Evolutionary conservation across 2,888 invertebrate species (phyloP).

Genomic region (Euspilapteryx auroguttella): DNA sequence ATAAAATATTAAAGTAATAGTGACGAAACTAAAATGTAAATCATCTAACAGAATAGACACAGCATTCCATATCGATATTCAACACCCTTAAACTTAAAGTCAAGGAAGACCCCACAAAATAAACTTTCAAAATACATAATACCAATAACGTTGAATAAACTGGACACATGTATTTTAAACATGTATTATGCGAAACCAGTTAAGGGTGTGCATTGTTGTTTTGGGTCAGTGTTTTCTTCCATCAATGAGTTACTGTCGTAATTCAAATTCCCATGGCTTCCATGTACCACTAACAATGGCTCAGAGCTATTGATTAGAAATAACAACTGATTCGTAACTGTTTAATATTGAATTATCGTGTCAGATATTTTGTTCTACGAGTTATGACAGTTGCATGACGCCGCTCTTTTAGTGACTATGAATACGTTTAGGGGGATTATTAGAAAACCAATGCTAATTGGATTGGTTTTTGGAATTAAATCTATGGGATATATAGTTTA

Average conservation of each 20-base stretch:
- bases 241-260: conserved; percentile 19
- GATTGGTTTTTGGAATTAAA: too few relatives aligned
- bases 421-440: conserved; percentile 20
- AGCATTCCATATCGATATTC: too few relatives aligned
- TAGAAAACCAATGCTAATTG: conserved; percentile 9
- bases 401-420: conserved; percentile 28
- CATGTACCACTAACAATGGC: conserved; percentile 21
- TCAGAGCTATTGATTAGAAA: conserved; percentile 31
- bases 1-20: too few relatives aligned
- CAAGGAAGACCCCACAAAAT: conserved; percentile 37
- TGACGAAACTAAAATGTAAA: too few relatives aligned
- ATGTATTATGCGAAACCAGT: conserved; percentile 55
- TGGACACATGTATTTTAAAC: conserved; percentile 60
- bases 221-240: conserved; percentile 3
- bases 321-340: conserved; percentile 23
- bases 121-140: conserved; percentile 61
- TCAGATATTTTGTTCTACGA: conserved; percentile 29
- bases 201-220: conserved; percentile 25
- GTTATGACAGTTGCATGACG: conserved; percentile 42
- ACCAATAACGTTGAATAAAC: conserved; percentile 46
- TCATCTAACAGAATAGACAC: too few relatives aligned
- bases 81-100: too few relatives aligned
- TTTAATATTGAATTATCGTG: conserved; percentile 36
- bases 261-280: conserved; percentile 50
- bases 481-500: too few relatives aligned